Evolutionary conservation across 2,888 invertebrate genomes (phyloP).

Genomic region (Prosopocoilus inquinatus): DNA sequence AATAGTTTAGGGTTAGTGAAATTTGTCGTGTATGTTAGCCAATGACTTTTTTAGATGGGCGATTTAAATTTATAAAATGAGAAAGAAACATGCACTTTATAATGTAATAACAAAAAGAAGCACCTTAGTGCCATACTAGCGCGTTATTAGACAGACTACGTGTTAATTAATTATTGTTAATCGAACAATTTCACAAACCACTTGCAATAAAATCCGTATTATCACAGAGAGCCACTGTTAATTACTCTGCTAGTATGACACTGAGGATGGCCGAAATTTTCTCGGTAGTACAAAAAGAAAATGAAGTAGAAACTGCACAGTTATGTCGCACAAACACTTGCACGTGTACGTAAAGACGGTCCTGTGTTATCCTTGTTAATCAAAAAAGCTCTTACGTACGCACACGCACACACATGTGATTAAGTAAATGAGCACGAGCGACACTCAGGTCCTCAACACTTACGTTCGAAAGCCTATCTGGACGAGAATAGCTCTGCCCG

Average conservation of each 20-base stretch:
- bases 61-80: background rate
- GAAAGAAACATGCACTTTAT: background rate
- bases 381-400: background rate
- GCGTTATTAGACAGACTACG: background rate
- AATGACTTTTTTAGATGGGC: background rate
- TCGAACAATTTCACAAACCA: background rate
- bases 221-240: background rate
- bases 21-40: no score
- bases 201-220: background rate
- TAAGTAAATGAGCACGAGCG: slow-evolving; percentile 3
- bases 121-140: slow-evolving; percentile 1
- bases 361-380: background rate
- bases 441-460: slow-evolving; percentile 54
- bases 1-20: no score
- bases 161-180: no score
- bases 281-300: no score
- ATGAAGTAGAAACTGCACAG: background rate
- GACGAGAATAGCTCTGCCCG: slow-evolving; percentile 71
- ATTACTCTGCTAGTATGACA: background rate
- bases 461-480: slow-evolving; percentile 98
- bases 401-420: slow-evolving; percentile 1
- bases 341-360: background rate
- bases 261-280: background rate
- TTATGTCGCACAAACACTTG: slow-evolving; percentile 9
- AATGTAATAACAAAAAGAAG: background rate